Evolutionary conservation across 2,888 invertebrate genomes (phyloP).

Genomic region (Fragum sueziense): DNA sequence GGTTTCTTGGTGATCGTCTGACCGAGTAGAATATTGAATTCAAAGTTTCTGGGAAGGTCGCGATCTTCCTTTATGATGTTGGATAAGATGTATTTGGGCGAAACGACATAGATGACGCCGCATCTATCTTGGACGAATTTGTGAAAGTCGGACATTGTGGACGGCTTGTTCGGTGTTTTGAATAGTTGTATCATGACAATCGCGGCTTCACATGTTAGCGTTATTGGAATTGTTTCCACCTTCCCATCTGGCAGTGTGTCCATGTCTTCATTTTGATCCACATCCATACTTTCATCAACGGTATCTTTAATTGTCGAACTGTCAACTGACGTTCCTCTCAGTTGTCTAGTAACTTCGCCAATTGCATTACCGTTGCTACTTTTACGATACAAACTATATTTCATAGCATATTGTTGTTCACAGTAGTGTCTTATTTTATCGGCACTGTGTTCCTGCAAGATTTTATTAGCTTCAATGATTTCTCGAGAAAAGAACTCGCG

Average conservation of each 20-base stretch:
- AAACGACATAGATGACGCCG: conserved; percentile 29
- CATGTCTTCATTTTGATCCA: not conserved
- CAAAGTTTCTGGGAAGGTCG: not conserved
- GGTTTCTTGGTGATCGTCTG: not conserved
- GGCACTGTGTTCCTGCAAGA: conserved; percentile 7
- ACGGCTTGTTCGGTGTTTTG: conserved; percentile 6
- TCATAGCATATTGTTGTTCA: conserved; percentile 11
- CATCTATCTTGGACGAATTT: conserved; percentile 21
- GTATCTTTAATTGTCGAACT: not conserved
- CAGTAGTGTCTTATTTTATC: conserved; percentile 27
- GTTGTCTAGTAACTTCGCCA: not conserved
- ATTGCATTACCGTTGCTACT: not conserved
- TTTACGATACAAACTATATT: conserved; percentile 21
- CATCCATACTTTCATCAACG: not conserved
- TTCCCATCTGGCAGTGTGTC: not conserved
- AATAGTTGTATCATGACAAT: conserved; percentile 21
- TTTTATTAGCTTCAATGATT: conserved; percentile 27
- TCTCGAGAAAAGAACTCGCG: conserved; percentile 28
- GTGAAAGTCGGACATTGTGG: conserved; percentile 7
- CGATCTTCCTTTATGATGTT: not conserved
- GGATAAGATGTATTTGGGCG: conserved; percentile 36
- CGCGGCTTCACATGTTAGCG: conserved; percentile 25
- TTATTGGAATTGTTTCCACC: conserved; percentile 6
- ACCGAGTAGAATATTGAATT: conserved; percentile 2
- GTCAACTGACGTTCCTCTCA: not conserved